Percentiles rank a stretch among this genome's conserved stretches.
Evolutionary conservation across 2,888 invertebrate species (phyloP).

Genomic region (Bibio marci): DNA sequence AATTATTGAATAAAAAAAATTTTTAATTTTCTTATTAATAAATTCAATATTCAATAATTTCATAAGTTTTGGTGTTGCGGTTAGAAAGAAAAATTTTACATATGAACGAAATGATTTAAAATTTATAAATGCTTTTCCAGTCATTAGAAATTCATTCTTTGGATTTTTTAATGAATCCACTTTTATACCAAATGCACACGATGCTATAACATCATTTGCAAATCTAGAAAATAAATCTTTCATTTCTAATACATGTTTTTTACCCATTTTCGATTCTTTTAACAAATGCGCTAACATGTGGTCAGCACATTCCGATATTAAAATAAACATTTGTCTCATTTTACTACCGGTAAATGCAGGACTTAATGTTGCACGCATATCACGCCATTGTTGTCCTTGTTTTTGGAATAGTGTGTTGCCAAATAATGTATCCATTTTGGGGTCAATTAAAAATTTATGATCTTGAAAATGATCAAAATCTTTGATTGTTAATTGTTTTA

Average conservation of each 20-base stretch:
- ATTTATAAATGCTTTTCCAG: slow-evolving; percentile 26
- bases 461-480: slow-evolving; percentile 39
- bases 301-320: slow-evolving; percentile 1
- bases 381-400: slow-evolving; percentile 23
- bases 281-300: not conserved
- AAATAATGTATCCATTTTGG: slow-evolving; percentile 31
- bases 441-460: slow-evolving; percentile 26
- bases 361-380: slow-evolving; percentile 20
- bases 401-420: slow-evolving; percentile 31
- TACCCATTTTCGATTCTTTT: slow-evolving; percentile 1
- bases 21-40: slow-evolving; percentile 8
- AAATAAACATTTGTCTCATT: slow-evolving; percentile 14
- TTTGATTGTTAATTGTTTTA: slow-evolving; percentile 35
- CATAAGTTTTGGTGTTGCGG: slow-evolving; percentile 10
- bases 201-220: slow-evolving; percentile 36
- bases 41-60: slow-evolving; percentile 11
- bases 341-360: slow-evolving; percentile 19
- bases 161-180: slow-evolving; percentile 29
- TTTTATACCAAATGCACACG: slow-evolving; percentile 33
- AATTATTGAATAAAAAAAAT: slow-evolving; percentile 10
- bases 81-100: slow-evolving; percentile 10
- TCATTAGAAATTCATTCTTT: slow-evolving; percentile 31
- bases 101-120: slow-evolving; percentile 12
- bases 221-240: slow-evolving; percentile 30
- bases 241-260: slow-evolving; percentile 20